These are phyloP conservation scores for Aleiodes testaceus DNA, from an alignment of 2,888 invertebrate genomes.

Conservation along the genomic window DNA sequence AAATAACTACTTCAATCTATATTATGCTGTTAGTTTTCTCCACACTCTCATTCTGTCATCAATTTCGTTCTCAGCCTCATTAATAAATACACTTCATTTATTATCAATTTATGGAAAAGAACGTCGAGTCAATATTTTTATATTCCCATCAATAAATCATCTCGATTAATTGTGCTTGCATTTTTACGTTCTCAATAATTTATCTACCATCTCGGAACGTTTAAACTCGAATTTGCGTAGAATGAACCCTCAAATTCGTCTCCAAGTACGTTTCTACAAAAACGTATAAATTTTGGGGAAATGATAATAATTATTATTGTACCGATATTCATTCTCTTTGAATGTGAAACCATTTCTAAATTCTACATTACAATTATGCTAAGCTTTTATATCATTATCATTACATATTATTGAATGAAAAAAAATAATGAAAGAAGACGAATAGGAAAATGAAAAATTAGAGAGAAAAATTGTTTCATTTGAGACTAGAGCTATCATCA, in stretches of 20 bases:
- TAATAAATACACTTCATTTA: conserved; percentile 18
- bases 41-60: background rate
- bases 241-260: conserved; percentile 4
- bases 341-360: conserved; percentile 45
- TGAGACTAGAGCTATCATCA: conserved; percentile 67
- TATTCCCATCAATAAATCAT: background rate
- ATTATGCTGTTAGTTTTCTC: background rate
- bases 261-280: conserved; percentile 13
- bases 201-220: background rate
- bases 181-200: no score
- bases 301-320: background rate
- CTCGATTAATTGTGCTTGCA: background rate
- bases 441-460: conserved; percentile 40
- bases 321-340: background rate
- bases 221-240: conserved; percentile 15
- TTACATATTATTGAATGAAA: conserved; percentile 47
- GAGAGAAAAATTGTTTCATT: conserved; percentile 44
- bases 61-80: background rate
- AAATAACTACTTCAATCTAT: conserved; percentile 17
- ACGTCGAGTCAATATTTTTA: background rate
- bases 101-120: background rate
- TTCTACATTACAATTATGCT: conserved; percentile 56
- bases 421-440: conserved; percentile 36
- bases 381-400: conserved; percentile 54
- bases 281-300: conserved; percentile 2